These are phyloP conservation scores for Pissodes strobi DNA, from an alignment of 1,140 invertebrate genomes.

Conservation along the genomic window DNA sequence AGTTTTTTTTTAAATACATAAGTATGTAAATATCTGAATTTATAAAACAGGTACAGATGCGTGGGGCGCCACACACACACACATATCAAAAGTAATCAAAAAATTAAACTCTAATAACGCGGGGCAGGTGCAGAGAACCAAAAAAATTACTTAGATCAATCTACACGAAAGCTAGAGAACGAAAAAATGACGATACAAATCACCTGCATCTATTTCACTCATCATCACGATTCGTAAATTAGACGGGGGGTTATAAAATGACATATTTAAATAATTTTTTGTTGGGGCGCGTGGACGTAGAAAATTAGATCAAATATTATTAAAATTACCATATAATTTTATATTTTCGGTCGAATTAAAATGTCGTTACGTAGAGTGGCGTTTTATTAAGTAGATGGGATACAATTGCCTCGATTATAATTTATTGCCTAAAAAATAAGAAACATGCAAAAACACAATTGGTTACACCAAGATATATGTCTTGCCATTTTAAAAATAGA, in stretches of 20 bases:
- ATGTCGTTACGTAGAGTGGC: not conserved
- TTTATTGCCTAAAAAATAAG: no score
- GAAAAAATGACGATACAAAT: slow-evolving; percentile 13
- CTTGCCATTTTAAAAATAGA: no score
- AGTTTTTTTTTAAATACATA: no score
- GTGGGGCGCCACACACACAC: not conserved
- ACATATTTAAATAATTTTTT: slow-evolving; percentile 25
- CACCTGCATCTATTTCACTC: slow-evolving; percentile 26
- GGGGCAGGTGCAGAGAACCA: slow-evolving; percentile 9
- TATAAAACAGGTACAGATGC: no score
- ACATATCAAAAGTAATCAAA: no score
- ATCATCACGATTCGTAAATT: slow-evolving; percentile 25
- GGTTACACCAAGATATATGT: no score
- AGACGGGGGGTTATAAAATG: slow-evolving; percentile 1
- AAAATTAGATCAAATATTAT: slow-evolving; percentile 13
- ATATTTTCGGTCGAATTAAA: slow-evolving; percentile 17
- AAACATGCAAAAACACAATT: no score
- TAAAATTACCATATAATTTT: slow-evolving; percentile 20
- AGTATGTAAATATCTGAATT: no score
- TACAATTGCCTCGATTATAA: no score
- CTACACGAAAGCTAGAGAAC: slow-evolving; percentile 19
- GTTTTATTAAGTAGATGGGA: no score
- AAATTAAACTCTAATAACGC: slow-evolving; percentile 19
- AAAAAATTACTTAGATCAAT: slow-evolving; percentile 29
- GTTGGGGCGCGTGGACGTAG: not conserved